phyloP scores from a whole-genome alignment of 2,888 invertebrate species.

The Camponotus fellah region DNA sequence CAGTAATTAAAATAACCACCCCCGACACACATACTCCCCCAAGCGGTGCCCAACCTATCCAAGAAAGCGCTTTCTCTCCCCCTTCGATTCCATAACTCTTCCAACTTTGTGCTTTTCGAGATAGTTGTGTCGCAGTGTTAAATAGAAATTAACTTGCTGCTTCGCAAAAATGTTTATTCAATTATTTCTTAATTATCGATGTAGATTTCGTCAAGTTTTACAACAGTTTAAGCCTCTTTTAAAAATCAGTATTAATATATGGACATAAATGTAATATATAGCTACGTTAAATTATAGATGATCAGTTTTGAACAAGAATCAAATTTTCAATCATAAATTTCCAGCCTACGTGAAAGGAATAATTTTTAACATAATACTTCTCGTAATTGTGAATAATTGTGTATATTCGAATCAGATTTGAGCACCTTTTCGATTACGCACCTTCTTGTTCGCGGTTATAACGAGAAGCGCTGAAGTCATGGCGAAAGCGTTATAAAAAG shows the following conservation, averaged over 20 bases:
- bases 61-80: slow-evolving; percentile 55
- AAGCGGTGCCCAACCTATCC: slow-evolving; percentile 82
- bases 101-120: background rate
- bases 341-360: background rate
- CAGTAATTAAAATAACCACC: slow-evolving; percentile 86
- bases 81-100: slow-evolving; percentile 10
- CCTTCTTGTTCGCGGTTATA: slow-evolving; percentile 77
- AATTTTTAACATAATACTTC: background rate
- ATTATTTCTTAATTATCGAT: background rate
- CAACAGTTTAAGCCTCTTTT: background rate
- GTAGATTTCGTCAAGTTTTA: background rate
- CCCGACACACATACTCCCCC: slow-evolving; percentile 80
- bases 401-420: slow-evolving; percentile 63
- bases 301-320: background rate
- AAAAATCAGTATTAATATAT: background rate
- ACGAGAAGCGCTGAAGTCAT: slow-evolving; percentile 75
- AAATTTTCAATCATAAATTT: background rate
- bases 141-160: background rate
- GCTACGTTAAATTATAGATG: background rate
- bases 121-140: slow-evolving; percentile 3
- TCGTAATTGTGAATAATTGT: background rate
- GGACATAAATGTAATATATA: background rate
- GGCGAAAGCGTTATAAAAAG: slow-evolving; percentile 79
- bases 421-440: slow-evolving; percentile 75
- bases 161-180: background rate